phyloP scores from a whole-genome alignment of 2,113 vertebrate species.

The Caranx melampygus region DNA sequence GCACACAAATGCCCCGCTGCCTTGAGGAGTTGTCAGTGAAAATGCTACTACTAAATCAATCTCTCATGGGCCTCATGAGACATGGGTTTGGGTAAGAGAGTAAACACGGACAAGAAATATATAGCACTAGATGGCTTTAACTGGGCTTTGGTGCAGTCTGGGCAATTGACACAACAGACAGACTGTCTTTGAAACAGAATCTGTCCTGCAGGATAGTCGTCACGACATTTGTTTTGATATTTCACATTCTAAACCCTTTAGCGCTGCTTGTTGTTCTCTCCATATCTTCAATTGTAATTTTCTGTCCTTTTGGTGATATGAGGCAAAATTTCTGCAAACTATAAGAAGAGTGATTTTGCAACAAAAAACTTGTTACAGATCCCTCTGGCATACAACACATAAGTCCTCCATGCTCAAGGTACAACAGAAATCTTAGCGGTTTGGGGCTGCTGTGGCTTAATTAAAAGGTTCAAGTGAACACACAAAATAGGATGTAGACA shows the following conservation, averaged over 20 bases:
- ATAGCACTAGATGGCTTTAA: conserved; percentile 5
- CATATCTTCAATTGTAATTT: neutral
- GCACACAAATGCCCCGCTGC: conserved; percentile 67
- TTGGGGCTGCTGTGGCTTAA: conserved; percentile 56
- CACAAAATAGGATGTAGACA: conserved; percentile 21
- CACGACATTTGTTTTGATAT: neutral
- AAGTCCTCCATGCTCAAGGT: conserved; percentile 43
- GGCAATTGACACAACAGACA: conserved; percentile 3
- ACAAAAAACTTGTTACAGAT: conserved; percentile 25
- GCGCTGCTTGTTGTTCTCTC: neutral
- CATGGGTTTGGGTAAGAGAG: conserved; percentile 59
- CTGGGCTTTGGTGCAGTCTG: conserved; percentile 25
- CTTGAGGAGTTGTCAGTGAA: conserved; percentile 77
- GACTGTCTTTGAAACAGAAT: conserved; percentile 13
- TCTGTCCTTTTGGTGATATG: neutral
- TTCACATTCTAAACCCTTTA: neutral
- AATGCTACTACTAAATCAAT: conserved; percentile 79
- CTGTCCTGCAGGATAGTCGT: neutral
- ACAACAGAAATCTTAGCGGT: conserved; percentile 19
- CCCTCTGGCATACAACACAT: conserved; percentile 28
- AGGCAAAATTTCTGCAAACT: conserved; percentile 11
- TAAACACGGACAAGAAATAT: conserved; percentile 41
- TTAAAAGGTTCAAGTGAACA: conserved; percentile 77
- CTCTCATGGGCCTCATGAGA: conserved; percentile 66
- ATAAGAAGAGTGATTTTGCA: conserved; percentile 20